These are phyloP conservation scores for Pterois miles DNA, from an alignment of 2,797 vertebrate species.

Conservation along the genomic window DNA sequence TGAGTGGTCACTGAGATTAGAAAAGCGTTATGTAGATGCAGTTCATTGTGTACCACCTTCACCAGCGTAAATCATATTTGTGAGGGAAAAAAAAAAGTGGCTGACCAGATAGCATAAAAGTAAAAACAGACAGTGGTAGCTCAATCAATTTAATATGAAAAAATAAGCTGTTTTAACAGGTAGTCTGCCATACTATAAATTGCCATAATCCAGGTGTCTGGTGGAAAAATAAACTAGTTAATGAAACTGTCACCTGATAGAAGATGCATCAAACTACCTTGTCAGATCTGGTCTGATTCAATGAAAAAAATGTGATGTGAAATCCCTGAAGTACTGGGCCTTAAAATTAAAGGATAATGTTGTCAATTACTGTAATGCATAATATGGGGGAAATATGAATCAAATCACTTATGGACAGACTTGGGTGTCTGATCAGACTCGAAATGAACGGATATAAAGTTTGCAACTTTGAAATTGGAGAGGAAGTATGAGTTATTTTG, in stretches of 20 bases:
- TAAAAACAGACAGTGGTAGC: background rate
- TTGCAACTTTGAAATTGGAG: slow-evolving; percentile 51
- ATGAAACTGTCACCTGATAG: slow-evolving; percentile 61
- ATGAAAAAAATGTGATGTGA: slow-evolving; percentile 57
- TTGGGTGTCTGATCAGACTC: slow-evolving; percentile 39
- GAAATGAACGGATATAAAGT: slow-evolving; percentile 56
- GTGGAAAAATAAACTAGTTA: slow-evolving; percentile 38
- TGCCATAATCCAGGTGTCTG: slow-evolving; percentile 44
- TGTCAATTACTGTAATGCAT: slow-evolving; percentile 59
- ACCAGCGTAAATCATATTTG: background rate
- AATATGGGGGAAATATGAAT: slow-evolving; percentile 43
- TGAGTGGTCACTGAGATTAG: background rate
- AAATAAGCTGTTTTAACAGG: background rate
- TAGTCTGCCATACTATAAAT: slow-evolving; percentile 22
- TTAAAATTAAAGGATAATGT: slow-evolving; percentile 55
- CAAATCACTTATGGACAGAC: slow-evolving; percentile 41
- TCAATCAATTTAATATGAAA: slow-evolving; percentile 3
- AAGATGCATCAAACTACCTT: slow-evolving; percentile 59
- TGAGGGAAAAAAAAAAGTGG: background rate
- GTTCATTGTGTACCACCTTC: background rate
- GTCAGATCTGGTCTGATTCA: slow-evolving; percentile 49
- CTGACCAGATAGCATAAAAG: background rate
- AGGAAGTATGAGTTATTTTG: slow-evolving; percentile 51
- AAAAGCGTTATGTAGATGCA: background rate
- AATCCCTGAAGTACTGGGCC: slow-evolving; percentile 27